Evolutionary conservation across 1,140 invertebrate species (phyloP).

Genomic region (Pararge aegeria): DNA sequence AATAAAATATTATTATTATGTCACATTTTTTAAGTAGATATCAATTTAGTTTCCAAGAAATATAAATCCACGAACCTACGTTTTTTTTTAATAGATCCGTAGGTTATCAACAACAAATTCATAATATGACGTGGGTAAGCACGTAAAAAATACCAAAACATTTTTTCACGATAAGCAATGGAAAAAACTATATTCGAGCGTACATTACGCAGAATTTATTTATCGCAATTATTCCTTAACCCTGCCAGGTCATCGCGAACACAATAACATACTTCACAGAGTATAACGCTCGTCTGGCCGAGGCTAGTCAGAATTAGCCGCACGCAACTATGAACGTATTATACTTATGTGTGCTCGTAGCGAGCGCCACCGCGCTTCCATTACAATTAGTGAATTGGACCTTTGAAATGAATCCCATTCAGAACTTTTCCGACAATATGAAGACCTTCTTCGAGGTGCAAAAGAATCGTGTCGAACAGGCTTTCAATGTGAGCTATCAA

Average conservation of each 20-base stretch:
- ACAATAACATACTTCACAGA: conserved; percentile 6
- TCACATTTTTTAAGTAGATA: too few relatives aligned
- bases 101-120: neutral
- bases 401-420: conserved; percentile 14
- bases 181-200: neutral
- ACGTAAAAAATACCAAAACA: neutral
- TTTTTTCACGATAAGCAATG: neutral
- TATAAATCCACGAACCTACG: too few relatives aligned
- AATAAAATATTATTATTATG: too few relatives aligned
- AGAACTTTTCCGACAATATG: conserved; percentile 33
- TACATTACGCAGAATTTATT: neutral
- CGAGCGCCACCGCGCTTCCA: neutral
- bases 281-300: conserved; percentile 1
- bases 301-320: conserved; percentile 26
- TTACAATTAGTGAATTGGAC: neutral
- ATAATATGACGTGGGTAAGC: too few relatives aligned
- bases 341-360: conserved; percentile 15
- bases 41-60: too few relatives aligned
- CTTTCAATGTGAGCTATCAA: conserved; percentile 43
- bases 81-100: neutral
- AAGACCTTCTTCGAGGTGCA: conserved; percentile 55
- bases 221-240: neutral
- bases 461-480: conserved; percentile 41
- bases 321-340: conserved; percentile 22
- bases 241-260: conserved; percentile 4